Conservation (phyloP, 2,888 invertebrate species). For the Flexamia atlantica region DNA sequence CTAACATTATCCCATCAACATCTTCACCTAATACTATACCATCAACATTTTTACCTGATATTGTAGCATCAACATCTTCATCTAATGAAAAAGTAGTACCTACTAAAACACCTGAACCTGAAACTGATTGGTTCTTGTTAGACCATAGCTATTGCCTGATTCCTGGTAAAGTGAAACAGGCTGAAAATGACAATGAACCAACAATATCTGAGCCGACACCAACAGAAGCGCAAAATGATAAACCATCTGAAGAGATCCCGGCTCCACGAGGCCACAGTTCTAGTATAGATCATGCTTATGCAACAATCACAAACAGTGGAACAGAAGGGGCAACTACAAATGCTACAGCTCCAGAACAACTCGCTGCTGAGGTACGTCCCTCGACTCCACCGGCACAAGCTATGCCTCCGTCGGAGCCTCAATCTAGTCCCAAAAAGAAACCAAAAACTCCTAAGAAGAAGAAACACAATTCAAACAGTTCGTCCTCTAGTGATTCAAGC, state of each 20-base stretch:
- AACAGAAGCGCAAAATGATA: conserved; percentile 71
- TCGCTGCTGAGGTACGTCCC: conserved; percentile 38
- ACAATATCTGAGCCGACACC: conserved; percentile 30
- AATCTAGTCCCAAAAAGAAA: conserved; percentile 73
- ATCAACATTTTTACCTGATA: conserved; percentile 17
- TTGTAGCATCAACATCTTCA: conserved; percentile 41
- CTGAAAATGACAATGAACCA: conserved; percentile 23
- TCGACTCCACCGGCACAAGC: conserved; percentile 50
- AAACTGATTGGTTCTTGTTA: conserved; percentile 17
- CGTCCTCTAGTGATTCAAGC: conserved; percentile 87
- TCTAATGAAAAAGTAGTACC: background rate
- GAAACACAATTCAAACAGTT: conserved; percentile 75
- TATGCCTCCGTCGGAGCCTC: background rate
- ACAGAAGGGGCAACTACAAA: conserved; percentile 48
- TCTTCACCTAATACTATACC: no score
- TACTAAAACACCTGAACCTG: conserved; percentile 6
- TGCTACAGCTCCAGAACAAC: conserved; percentile 12
- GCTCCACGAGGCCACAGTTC: conserved; percentile 68
- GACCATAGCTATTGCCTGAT: conserved; percentile 44
- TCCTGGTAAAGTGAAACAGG: conserved; percentile 22
- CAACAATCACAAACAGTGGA: conserved; percentile 67
- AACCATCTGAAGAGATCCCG: conserved; percentile 73
- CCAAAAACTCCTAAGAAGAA: conserved; percentile 76
- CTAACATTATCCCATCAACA: conserved; percentile 44
- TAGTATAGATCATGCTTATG: conserved; percentile 75